Conservation (phyloP, 2,888 invertebrate genomes). For the Vandiemenella viatica region DNA sequence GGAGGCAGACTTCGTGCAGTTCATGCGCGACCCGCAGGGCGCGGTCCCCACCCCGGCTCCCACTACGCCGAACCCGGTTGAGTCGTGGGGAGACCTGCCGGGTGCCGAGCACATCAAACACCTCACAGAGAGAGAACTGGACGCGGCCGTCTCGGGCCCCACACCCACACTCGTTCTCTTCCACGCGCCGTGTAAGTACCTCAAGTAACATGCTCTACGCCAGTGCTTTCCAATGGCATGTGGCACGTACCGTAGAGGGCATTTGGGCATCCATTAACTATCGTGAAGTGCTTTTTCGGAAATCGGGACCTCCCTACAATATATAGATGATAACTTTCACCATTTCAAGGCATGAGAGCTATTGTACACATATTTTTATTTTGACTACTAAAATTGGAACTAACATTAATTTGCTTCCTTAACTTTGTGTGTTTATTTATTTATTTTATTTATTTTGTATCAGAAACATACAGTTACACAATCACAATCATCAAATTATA, state of each 20-base stretch:
- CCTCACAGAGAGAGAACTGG: constrained; percentile 44
- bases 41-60: constrained; percentile 12
- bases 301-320: no score
- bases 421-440: no score
- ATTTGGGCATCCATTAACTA: no score
- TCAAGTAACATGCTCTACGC: no score
- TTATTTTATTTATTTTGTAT: no score
- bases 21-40: constrained; percentile 36
- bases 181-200: constrained; percentile 52
- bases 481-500: no score
- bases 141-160: constrained; percentile 37
- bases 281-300: no score
- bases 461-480: no score
- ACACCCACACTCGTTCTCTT: constrained; percentile 59
- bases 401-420: no score
- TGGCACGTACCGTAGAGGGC: no score
- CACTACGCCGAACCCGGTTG: neutral
- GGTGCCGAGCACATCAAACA: constrained; percentile 33
- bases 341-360: neutral
- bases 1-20: constrained; percentile 50
- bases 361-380: neutral
- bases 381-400: no score
- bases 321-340: neutral
- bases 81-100: constrained; percentile 29
- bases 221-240: no score